A percentile compares a stretch with the other conserved stretches of the same genome.
Conservation (phyloP, 2,113 vertebrate species). For the Leptosomus discolor region DNA sequence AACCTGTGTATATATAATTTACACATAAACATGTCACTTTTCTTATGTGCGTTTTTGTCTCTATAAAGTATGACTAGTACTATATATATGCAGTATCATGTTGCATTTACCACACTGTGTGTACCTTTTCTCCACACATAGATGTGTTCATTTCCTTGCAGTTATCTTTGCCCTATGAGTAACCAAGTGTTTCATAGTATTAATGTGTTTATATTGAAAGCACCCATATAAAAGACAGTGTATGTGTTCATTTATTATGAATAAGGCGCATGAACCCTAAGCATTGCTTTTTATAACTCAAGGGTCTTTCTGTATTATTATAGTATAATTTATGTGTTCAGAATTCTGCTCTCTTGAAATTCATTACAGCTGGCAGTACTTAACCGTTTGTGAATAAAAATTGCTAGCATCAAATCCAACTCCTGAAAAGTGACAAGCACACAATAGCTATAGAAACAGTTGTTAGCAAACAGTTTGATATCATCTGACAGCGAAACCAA, state of each 20-base stretch:
- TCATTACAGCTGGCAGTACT: background rate
- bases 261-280: background rate
- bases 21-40: accelerated
- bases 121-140: background rate
- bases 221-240: background rate
- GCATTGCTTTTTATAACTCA: background rate
- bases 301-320: background rate
- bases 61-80: background rate
- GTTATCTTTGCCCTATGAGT: background rate
- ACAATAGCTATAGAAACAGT: background rate
- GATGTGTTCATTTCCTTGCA: background rate
- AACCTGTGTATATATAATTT: background rate
- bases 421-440: background rate
- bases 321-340: background rate
- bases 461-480: background rate
- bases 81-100: background rate
- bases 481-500: background rate
- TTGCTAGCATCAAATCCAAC: background rate
- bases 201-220: background rate
- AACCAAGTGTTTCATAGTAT: background rate
- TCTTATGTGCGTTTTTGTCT: background rate
- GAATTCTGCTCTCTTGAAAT: background rate
- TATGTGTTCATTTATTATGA: background rate
- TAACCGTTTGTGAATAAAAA: background rate
- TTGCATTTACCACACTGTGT: background rate